A percentile compares a stretch with the other conserved stretches of the same genome.
These are phyloP conservation scores for Coracopsis vasa DNA, from an alignment of 2,113 vertebrate species.

Conservation along the genomic window DNA sequence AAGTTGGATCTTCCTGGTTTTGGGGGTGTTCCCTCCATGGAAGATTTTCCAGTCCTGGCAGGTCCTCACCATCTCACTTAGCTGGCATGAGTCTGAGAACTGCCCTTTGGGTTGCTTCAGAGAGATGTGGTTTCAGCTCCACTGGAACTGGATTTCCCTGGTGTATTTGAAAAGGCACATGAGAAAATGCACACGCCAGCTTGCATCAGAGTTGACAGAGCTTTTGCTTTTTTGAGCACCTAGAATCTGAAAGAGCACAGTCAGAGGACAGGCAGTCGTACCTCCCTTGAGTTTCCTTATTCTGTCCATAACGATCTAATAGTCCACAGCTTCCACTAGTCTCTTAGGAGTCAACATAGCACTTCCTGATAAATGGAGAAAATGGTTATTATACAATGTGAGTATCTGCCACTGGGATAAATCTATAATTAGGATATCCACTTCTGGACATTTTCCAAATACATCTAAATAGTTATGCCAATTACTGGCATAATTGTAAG, in stretches of 20 bases:
- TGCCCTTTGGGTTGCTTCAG: background rate
- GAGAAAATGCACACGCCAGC: background rate
- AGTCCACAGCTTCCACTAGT: background rate
- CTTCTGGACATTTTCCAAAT: constrained; percentile 45
- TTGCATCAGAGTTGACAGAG: background rate
- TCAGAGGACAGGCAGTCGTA: background rate
- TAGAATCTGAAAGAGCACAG: background rate
- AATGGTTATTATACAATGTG: background rate
- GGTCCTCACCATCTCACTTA: background rate
- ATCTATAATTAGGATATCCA: constrained; percentile 48
- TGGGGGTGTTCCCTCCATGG: no score
- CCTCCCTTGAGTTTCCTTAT: background rate
- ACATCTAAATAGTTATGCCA: constrained; percentile 27
- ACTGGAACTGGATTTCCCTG: background rate
- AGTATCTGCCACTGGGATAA: background rate
- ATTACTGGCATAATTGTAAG: constrained; percentile 33
- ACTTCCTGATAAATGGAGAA: background rate
- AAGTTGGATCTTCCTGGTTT: background rate
- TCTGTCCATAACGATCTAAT: background rate
- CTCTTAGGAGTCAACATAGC: background rate
- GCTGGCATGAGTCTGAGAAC: background rate
- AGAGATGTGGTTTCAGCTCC: background rate
- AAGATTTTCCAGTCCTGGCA: background rate
- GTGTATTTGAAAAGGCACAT: background rate
- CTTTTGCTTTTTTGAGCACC: background rate